Conservation (phyloP, 2,888 invertebrate genomes). For the Drosophila paracracens region DNA sequence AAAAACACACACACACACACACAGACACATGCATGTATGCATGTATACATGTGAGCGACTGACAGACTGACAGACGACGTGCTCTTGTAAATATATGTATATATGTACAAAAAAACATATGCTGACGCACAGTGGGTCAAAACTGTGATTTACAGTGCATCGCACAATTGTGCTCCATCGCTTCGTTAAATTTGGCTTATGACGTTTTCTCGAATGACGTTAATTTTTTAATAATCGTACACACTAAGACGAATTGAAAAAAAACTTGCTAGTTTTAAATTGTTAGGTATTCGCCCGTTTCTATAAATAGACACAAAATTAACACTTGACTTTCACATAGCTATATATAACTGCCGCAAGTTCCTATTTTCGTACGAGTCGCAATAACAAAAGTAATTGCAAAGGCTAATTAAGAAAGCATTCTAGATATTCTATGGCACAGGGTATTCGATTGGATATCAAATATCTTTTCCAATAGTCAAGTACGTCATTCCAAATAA, state of each 20-base stretch:
- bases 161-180: constrained; percentile 8
- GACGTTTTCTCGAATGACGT: constrained; percentile 3
- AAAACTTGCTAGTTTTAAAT: neutral
- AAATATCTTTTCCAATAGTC: no score
- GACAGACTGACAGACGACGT: constrained; percentile 57
- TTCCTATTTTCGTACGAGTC: neutral
- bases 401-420: neutral
- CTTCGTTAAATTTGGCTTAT: constrained; percentile 4
- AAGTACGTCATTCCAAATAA: neutral
- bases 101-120: constrained; percentile 7
- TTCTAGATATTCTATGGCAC: neutral
- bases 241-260: neutral
- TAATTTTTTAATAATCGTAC: neutral
- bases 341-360: neutral
- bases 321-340: neutral
- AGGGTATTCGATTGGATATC: neutral
- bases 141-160: constrained; percentile 12
- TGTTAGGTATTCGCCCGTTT: neutral
- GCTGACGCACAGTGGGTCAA: constrained; percentile 64
- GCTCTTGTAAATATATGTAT: neutral
- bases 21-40: constrained; percentile 11
- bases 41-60: constrained; percentile 19
- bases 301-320: neutral
- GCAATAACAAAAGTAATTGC: neutral
- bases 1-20: constrained; percentile 16